Percentiles rank a stretch among this genome's conserved stretches.
Conservation (phyloP, 2,888 invertebrate species). For the Brassicogethes aeneus region DNA sequence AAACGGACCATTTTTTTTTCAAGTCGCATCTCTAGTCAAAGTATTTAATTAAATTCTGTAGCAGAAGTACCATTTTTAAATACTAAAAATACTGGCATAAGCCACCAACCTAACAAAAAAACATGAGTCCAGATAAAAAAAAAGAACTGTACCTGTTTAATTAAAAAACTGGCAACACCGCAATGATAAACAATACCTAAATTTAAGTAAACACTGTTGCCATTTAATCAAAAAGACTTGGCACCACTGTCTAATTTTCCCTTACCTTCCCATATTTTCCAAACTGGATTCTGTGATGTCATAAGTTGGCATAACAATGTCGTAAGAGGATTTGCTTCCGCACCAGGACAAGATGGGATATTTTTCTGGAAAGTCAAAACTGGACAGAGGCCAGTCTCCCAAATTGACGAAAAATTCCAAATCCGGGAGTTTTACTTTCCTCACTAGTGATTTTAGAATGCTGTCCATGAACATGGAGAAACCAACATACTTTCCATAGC, state of each 20-base stretch:
- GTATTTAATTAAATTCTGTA: no score
- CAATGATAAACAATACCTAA: no score
- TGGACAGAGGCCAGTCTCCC: slow-evolving; percentile 89
- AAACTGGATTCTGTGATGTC: slow-evolving; percentile 87
- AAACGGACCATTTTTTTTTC: no score
- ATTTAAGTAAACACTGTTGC: no score
- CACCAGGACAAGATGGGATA: slow-evolving; percentile 95
- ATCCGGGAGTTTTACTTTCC: slow-evolving; percentile 77
- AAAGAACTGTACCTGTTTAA: no score
- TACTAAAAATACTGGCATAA: no score
- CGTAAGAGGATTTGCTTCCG: slow-evolving; percentile 74
- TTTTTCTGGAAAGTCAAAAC: slow-evolving; percentile 39
- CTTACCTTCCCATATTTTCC: slow-evolving; percentile 86
- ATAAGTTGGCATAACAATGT: slow-evolving; percentile 92
- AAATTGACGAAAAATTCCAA: slow-evolving; percentile 86
- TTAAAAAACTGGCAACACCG: no score
- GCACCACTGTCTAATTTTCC: slow-evolving; percentile 3
- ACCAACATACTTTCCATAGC: slow-evolving; percentile 90
- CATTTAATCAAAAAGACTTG: neutral
- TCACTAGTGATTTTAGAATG: slow-evolving; percentile 67
- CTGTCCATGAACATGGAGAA: slow-evolving; percentile 94
- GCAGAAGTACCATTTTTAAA: no score
- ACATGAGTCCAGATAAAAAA: no score
- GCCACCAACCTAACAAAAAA: no score
- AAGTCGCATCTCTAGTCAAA: no score